Percentiles rank a stretch among this genome's conserved stretches.
phyloP scores from a whole-genome alignment of 2,113 vertebrate genomes.

The Lampris megalopsis region DNA sequence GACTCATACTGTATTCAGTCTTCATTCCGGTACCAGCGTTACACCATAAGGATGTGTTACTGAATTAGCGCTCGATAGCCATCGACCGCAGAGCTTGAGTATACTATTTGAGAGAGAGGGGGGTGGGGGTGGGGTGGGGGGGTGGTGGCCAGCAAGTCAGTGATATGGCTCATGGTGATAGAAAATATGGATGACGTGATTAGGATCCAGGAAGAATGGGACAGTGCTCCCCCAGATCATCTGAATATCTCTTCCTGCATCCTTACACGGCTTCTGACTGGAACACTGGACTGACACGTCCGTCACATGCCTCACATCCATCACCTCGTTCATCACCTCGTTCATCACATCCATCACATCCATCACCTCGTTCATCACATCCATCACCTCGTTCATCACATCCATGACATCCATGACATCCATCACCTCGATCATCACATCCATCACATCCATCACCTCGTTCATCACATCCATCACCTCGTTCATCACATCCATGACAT shows the following conservation, averaged over 20 bases:
- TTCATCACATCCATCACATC: too few species aligned
- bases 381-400: too few species aligned
- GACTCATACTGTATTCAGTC: slow-evolving; percentile 74
- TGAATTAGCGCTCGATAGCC: slow-evolving; percentile 67
- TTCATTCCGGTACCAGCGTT: slow-evolving; percentile 62
- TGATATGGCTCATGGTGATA: slow-evolving; percentile 39
- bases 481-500: too few species aligned
- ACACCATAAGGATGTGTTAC: slow-evolving; percentile 68
- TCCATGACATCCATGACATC: too few species aligned
- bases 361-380: too few species aligned
- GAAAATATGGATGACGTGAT: slow-evolving; percentile 47
- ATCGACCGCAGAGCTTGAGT: slow-evolving; percentile 57
- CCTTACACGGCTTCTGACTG: slow-evolving; percentile 44
- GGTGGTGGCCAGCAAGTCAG: slow-evolving; percentile 20
- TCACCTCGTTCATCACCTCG: too few species aligned
- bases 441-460: too few species aligned
- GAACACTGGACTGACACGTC: slow-evolving; percentile 23
- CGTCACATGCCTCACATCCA: too few species aligned
- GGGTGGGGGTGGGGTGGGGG: neutral
- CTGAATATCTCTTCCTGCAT: slow-evolving; percentile 42
- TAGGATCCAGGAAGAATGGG: slow-evolving; percentile 32
- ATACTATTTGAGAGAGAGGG: slow-evolving; percentile 22
- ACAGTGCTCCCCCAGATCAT: slow-evolving; percentile 54
- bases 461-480: too few species aligned
- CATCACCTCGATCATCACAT: too few species aligned